Evolutionary conservation across 2,888 invertebrate species (phyloP).

Genomic region (Leptopilina drosophilae): DNA sequence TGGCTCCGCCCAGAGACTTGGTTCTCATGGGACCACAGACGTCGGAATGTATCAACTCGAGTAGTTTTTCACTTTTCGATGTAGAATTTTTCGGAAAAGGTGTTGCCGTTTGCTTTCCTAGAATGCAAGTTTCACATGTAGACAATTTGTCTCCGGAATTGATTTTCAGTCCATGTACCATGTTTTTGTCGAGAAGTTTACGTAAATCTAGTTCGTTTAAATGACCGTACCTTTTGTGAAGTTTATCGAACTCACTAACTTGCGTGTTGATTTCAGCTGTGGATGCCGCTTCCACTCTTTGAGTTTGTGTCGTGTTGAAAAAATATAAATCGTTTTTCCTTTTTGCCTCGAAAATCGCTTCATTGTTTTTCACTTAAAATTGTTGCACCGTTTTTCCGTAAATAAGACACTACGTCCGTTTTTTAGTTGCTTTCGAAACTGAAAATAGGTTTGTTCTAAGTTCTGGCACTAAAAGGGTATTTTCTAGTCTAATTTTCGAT

Average conservation of each 20-base stretch:
- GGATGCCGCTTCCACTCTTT: background rate
- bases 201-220: conserved; percentile 45
- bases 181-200: conserved; percentile 32
- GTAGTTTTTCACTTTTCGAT: conserved; percentile 33
- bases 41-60: conserved; percentile 47
- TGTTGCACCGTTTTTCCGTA: no score
- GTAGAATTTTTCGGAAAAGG: conserved; percentile 41
- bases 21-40: conserved; percentile 49
- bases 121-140: conserved; percentile 45
- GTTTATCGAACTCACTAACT: conserved; percentile 43
- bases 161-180: conserved; percentile 44
- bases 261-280: conserved; percentile 22
- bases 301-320: background rate
- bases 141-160: conserved; percentile 23
- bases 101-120: conserved; percentile 37
- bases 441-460: no score
- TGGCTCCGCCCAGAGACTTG: no score
- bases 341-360: no score
- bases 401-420: no score
- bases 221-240: conserved; percentile 50
- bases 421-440: no score
- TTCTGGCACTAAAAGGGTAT: no score
- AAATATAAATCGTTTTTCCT: background rate
- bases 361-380: no score
- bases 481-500: no score